A percentile compares a stretch with the other conserved stretches of the same genome.
Evolutionary conservation across 2,113 vertebrate species (phyloP).

Genomic region (Bambusicola thoracicus): DNA sequence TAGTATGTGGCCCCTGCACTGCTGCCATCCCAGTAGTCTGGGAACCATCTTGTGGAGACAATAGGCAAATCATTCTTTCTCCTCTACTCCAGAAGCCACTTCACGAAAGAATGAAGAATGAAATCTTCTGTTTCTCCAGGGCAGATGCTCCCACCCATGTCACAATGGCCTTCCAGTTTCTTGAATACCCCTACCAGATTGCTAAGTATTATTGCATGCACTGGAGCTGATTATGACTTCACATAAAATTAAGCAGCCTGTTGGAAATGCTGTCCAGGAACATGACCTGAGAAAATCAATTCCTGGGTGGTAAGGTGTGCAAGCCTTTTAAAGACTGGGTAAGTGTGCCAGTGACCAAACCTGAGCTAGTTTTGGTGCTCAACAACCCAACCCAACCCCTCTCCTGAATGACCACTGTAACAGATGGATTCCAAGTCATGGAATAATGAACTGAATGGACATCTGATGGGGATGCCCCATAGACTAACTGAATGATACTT

Average conservation of each 20-base stretch:
- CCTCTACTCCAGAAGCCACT: not conserved
- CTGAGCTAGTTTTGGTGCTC: not conserved
- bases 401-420: not conserved
- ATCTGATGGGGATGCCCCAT: not conserved
- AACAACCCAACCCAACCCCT: not conserved
- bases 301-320: not conserved
- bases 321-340: not conserved
- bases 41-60: not conserved
- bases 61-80: not conserved
- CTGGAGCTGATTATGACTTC: not conserved
- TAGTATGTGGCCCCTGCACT: not conserved
- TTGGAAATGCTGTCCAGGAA: not conserved
- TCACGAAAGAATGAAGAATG: not conserved
- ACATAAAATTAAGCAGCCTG: not conserved
- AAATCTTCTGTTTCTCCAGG: not conserved
- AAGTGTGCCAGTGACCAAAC: not conserved
- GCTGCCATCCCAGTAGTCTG: not conserved
- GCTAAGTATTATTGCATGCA: not conserved
- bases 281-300: not conserved
- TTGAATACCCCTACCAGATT: not conserved
- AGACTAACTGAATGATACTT: not conserved
- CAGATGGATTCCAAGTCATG: not conserved
- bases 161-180: not conserved
- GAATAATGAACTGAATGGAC: not conserved
- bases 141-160: not conserved